phyloP scores from a whole-genome alignment of 2,888 invertebrate species.

The Enchytraeus crypticus region DNA sequence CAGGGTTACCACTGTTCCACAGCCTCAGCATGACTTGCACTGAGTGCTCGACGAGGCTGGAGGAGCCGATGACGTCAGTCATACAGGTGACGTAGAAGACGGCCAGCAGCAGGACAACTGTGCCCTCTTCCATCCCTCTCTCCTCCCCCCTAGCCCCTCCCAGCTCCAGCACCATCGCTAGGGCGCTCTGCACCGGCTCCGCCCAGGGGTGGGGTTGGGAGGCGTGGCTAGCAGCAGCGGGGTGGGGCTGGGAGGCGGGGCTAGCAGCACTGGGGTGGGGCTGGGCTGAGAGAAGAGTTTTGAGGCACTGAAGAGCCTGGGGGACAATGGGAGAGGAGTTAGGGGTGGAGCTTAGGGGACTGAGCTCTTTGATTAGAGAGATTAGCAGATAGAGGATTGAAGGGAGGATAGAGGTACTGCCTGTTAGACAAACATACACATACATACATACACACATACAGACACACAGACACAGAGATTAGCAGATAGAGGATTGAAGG shows the following conservation, averaged over 20 bases:
- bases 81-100: slow-evolving; percentile 78
- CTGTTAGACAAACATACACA: too few relatives aligned
- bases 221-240: slow-evolving; percentile 80
- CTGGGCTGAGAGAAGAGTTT: slow-evolving; percentile 60
- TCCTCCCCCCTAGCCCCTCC: slow-evolving; percentile 33
- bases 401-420: slow-evolving; percentile 77
- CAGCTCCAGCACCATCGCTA: slow-evolving; percentile 9
- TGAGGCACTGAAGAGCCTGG: slow-evolving; percentile 68
- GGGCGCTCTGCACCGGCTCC: slow-evolving; percentile 65
- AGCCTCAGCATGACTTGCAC: slow-evolving; percentile 84
- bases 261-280: slow-evolving; percentile 44
- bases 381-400: slow-evolving; percentile 83
- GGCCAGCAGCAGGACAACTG: slow-evolving; percentile 77
- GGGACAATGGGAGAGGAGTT: slow-evolving; percentile 56
- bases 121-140: slow-evolving; percentile 61
- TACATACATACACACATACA: background rate
- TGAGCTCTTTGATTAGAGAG: slow-evolving; percentile 76
- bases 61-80: slow-evolving; percentile 63
- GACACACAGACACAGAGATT: background rate
- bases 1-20: slow-evolving; percentile 38
- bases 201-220: slow-evolving; percentile 50
- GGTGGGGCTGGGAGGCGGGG: background rate
- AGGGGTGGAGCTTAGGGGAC: slow-evolving; percentile 49
- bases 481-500: too few relatives aligned
- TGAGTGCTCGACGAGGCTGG: slow-evolving; percentile 78